phyloP scores from a whole-genome alignment of 2,797 vertebrate genomes.

The Heterohyrax brucei region DNA sequence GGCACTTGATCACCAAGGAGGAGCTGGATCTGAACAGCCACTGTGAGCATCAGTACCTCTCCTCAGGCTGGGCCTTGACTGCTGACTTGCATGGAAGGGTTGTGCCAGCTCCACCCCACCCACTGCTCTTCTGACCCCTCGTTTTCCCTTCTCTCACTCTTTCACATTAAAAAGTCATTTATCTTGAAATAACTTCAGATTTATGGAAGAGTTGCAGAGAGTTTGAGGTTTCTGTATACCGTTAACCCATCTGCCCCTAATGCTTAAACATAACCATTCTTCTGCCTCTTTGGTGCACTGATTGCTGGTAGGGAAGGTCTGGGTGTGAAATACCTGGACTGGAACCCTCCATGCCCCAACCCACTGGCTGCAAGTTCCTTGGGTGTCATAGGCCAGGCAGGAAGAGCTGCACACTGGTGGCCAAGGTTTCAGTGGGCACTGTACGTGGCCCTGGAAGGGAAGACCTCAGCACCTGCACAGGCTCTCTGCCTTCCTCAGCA shows the following conservation, averaged over 20 bases:
- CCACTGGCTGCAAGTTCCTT: background rate
- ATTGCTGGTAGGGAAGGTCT: background rate
- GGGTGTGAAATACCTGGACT: background rate
- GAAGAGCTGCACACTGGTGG: too few relatives aligned
- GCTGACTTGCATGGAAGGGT: background rate
- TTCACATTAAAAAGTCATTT: background rate
- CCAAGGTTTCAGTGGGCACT: background rate
- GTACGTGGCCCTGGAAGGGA: background rate
- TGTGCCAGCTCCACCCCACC: background rate
- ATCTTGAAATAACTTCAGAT: constrained; percentile 2
- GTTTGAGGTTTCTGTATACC: background rate
- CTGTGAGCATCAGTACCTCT: background rate
- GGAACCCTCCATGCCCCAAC: background rate
- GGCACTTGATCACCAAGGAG: constrained; percentile 24
- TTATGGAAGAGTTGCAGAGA: constrained; percentile 1
- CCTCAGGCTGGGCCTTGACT: background rate
- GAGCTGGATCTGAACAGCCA: background rate
- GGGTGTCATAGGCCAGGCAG: background rate
- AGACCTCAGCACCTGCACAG: background rate
- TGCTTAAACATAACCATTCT: background rate
- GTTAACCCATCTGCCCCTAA: background rate
- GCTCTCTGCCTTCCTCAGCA: background rate
- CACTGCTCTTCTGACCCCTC: background rate
- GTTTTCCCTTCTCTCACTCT: background rate
- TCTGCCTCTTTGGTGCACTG: background rate